phyloP scores from a whole-genome alignment of 2,113 vertebrate species.

The Syngnathus typhle region DNA sequence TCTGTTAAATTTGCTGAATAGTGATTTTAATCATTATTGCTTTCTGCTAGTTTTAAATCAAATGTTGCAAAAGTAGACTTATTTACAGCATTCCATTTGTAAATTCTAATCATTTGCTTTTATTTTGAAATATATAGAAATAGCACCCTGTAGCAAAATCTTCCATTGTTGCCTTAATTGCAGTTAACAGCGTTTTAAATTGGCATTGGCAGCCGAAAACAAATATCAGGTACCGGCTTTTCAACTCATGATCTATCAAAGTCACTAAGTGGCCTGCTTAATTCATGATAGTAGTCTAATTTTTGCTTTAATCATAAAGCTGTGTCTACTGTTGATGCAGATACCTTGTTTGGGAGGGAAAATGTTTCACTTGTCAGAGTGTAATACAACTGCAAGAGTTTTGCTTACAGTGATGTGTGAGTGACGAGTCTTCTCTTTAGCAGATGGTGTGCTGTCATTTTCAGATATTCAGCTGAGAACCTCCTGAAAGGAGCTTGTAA shows the following conservation, averaged over 20 bases:
- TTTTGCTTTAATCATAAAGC: background rate
- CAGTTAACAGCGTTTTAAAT: background rate
- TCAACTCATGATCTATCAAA: background rate
- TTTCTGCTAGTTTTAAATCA: conserved; percentile 8
- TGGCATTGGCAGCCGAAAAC: background rate
- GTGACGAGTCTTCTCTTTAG: conserved; percentile 1
- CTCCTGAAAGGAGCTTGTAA: background rate
- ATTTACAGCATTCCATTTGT: background rate
- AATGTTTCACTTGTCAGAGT: background rate
- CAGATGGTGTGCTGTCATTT: background rate
- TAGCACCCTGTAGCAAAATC: background rate
- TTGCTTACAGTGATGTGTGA: background rate
- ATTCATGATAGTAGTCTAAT: background rate
- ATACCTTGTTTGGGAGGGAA: background rate
- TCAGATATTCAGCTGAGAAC: background rate
- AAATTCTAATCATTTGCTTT: background rate
- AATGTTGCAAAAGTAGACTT: background rate
- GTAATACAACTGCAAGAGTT: background rate
- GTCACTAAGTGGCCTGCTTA: background rate
- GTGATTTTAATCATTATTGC: background rate
- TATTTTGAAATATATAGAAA: no score
- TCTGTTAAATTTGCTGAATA: conserved; percentile 15
- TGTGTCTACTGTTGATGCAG: background rate
- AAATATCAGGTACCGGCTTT: background rate
- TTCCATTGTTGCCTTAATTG: background rate